Conservation (phyloP, 2,113 vertebrate genomes). For the Megaceryle torquata region DNA sequence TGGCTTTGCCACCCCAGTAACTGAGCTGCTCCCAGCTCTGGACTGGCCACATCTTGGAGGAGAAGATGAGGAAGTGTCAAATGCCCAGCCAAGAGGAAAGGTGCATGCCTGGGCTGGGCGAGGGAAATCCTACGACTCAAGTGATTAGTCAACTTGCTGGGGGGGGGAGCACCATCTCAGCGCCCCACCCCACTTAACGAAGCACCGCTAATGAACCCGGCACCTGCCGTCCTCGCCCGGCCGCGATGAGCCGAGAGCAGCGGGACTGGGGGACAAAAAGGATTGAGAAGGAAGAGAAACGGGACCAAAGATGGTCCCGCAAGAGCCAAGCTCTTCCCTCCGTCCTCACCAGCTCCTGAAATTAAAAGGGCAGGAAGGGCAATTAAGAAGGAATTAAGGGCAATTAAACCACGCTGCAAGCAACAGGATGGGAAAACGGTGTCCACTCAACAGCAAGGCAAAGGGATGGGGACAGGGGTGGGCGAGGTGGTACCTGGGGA, state of each 20-base stretch:
- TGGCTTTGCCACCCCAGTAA: fast-evolving
- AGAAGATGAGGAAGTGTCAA: neutral
- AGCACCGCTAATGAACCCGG: fast-evolving
- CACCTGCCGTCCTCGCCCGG: neutral
- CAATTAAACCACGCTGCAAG: neutral
- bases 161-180: neutral
- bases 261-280: fast-evolving
- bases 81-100: neutral
- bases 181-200: neutral
- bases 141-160: neutral
- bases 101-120: fast-evolving
- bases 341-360: fast-evolving
- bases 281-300: neutral
- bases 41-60: fast-evolving
- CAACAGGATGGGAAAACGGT: fast-evolving
- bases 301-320: neutral
- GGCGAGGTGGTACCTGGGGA: too few species aligned
- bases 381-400: neutral
- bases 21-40: fast-evolving
- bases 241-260: neutral
- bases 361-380: neutral
- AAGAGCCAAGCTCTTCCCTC: neutral
- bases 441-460: neutral
- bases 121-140: neutral
- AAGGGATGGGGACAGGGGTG: neutral